These are phyloP conservation scores for Meandrina meandrites DNA, from an alignment of 92 coral and sea anemone species.

Conservation along the genomic window DNA sequence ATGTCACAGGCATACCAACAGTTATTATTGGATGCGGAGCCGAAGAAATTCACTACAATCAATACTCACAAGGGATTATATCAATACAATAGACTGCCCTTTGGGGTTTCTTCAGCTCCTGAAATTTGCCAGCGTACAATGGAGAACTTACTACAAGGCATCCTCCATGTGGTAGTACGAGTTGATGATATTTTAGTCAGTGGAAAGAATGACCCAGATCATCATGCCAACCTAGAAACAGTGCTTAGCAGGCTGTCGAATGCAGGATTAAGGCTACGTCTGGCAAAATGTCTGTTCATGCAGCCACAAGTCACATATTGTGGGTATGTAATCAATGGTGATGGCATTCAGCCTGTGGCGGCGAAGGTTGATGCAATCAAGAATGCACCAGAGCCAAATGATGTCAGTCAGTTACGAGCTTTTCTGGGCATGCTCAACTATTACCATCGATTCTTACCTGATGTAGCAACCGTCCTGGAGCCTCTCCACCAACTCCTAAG, in stretches of 20 bases:
- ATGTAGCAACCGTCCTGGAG: constrained; percentile 31
- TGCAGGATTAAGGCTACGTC: constrained; percentile 46
- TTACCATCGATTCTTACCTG: constrained; percentile 48
- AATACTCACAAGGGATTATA: constrained; percentile 56
- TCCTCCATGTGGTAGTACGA: constrained; percentile 46
- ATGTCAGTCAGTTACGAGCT: constrained; percentile 60
- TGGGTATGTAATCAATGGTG: constrained; percentile 56
- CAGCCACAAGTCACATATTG: constrained; percentile 48
- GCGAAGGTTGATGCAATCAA: constrained; percentile 64
- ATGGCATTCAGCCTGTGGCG: constrained; percentile 59
- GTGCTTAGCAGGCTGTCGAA: constrained; percentile 38
- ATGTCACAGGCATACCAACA: constrained; percentile 64
- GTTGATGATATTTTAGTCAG: constrained; percentile 58
- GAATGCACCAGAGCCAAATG: constrained; percentile 57
- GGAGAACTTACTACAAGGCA: constrained; percentile 65
- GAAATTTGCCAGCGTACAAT: constrained; percentile 48
- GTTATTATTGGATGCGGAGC: constrained; percentile 43
- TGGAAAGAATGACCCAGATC: constrained; percentile 54
- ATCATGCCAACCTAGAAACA: constrained; percentile 42
- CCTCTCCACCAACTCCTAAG: constrained; percentile 53
- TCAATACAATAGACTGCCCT: constrained; percentile 51
- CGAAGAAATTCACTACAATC: constrained; percentile 51
- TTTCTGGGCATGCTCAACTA: constrained; percentile 64
- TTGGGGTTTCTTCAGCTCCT: constrained; percentile 42
- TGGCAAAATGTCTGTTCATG: constrained; percentile 57